phyloP scores from a whole-genome alignment of 2,113 vertebrate species.

The Grammomys surdaster region DNA sequence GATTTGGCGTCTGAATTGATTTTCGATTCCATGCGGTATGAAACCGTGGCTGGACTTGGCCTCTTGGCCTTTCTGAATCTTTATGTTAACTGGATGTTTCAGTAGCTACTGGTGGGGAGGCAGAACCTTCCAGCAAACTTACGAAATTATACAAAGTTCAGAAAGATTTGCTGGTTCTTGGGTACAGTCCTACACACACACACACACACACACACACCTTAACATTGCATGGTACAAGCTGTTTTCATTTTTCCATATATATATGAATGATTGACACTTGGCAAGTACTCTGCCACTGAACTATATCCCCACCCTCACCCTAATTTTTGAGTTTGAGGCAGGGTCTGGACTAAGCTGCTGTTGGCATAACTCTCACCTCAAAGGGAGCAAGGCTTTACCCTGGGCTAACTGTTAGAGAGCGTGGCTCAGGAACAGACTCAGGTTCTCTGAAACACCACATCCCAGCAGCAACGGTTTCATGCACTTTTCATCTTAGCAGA shows the following conservation, averaged over 20 bases:
- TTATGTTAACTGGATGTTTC: not conserved
- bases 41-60: not conserved
- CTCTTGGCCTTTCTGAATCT: not conserved
- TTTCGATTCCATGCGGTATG: rapidly evolving
- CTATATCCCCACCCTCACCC: not conserved
- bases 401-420: not conserved
- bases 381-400: not conserved
- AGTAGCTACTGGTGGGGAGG: not conserved
- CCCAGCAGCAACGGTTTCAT: not conserved
- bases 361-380: not conserved
- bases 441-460: not conserved
- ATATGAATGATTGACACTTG: not conserved
- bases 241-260: not conserved
- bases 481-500: not conserved
- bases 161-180: not conserved
- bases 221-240: rapidly evolving
- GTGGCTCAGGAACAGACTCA: not conserved
- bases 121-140: not conserved
- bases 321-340: not conserved
- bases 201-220: not conserved
- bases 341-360: not conserved
- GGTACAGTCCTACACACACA: not conserved
- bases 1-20: not conserved
- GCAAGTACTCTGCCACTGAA: not conserved
- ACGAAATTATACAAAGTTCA: not conserved